A percentile compares a stretch with the other conserved stretches of the same genome.
These are phyloP conservation scores for Theocolax elegans DNA, from an alignment of 1,140 invertebrate genomes.

Conservation along the genomic window DNA sequence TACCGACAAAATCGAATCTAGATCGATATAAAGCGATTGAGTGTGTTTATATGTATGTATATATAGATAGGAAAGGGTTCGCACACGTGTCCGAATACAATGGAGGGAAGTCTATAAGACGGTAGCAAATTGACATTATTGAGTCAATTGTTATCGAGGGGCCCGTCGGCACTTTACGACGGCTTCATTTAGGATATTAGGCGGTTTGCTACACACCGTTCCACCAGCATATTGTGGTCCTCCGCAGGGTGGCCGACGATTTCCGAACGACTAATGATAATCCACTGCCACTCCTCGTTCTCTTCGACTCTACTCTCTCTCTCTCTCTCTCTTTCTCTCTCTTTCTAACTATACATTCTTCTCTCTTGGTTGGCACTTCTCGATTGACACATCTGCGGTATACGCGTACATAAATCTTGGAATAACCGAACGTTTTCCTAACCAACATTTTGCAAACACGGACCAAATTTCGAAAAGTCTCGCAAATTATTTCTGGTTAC, in stretches of 20 bases:
- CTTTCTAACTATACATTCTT: neutral
- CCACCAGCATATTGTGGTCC: constrained; percentile 47
- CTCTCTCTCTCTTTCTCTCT: neutral
- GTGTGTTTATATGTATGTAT: too few relatives aligned
- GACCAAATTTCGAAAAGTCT: neutral
- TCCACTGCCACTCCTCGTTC: constrained; percentile 36
- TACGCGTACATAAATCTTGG: constrained; percentile 40
- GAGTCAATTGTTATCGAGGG: constrained; percentile 39
- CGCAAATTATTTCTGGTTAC: constrained; percentile 6
- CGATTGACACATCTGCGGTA: constrained; percentile 39
- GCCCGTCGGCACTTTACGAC: constrained; percentile 1
- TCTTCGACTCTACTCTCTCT: constrained; percentile 20
- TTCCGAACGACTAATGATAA: constrained; percentile 56
- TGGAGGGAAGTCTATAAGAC: constrained; percentile 6
- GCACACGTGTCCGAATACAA: constrained; percentile 29
- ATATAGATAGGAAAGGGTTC: too few relatives aligned
- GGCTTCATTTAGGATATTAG: constrained; percentile 31
- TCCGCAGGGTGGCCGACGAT: constrained; percentile 45
- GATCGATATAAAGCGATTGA: too few relatives aligned
- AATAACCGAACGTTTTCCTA: constrained; percentile 48
- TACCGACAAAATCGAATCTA: too few relatives aligned
- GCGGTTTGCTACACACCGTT: neutral
- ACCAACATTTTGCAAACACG: constrained; percentile 29
- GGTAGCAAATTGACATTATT: constrained; percentile 39
- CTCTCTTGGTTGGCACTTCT: constrained; percentile 37